Evolutionary conservation across 2,797 vertebrate genomes (phyloP).

Genomic region (Myripristis jacobus): DNA sequence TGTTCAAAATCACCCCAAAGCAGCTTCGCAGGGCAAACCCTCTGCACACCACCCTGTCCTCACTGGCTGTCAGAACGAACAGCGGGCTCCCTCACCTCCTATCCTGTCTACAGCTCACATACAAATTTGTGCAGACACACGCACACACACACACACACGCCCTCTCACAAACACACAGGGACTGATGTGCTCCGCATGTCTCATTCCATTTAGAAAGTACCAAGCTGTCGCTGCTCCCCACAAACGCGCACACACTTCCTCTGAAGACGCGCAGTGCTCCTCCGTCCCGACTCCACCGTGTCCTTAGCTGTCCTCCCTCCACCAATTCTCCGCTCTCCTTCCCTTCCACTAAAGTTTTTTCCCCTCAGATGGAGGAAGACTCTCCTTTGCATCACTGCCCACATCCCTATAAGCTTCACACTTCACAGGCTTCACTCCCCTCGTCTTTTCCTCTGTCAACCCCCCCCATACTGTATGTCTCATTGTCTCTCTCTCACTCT

Average conservation of each 20-base stretch:
- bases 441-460: conserved; percentile 16
- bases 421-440: conserved; percentile 50
- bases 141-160: conserved; percentile 23
- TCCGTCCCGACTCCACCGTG: conserved; percentile 43
- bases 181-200: background rate
- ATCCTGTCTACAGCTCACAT: conserved; percentile 15
- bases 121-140: conserved; percentile 9
- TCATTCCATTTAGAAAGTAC: conserved; percentile 20
- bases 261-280: conserved; percentile 1
- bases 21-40: conserved; percentile 21
- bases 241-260: background rate
- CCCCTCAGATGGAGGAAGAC: conserved; percentile 33
- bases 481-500: conserved; percentile 19
- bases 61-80: conserved; percentile 53
- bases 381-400: conserved; percentile 54
- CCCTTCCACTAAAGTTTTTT: conserved; percentile 19
- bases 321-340: conserved; percentile 15
- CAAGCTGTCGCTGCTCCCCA: conserved; percentile 2
- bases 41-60: conserved; percentile 19
- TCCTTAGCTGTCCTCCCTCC: conserved; percentile 53
- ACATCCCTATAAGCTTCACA: conserved; percentile 56
- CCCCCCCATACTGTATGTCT: conserved; percentile 12
- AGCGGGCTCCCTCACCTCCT: conserved; percentile 37
- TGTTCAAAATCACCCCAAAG: conserved; percentile 34
- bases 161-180: conserved; percentile 4